Base-by-base conservation (phyloP, 1,140 invertebrate genomes). In the Tetragnatha versicolor region DNA sequence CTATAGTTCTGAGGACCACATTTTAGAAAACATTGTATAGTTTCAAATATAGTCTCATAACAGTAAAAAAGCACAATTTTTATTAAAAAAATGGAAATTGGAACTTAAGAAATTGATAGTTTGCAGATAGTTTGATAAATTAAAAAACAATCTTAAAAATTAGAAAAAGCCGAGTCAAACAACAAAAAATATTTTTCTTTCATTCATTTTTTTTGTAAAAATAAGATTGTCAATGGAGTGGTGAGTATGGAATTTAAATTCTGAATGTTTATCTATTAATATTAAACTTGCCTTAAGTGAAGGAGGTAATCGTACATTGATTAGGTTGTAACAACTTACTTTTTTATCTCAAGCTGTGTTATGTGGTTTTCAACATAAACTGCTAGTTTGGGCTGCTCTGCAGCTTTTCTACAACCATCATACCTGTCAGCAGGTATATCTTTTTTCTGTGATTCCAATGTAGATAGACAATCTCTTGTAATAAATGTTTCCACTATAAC, bases 401-500 rank as follows among this genome's bases (percentile, higher is more conserved):
- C 91, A 53, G 93, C 93, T 39, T 91, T 88, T 79, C 94, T 88
- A 84, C 94, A 97, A 0, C 94, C 94, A 86, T 96, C 94, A 86
- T 94, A 96, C 79, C 91, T 91, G 86, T 96, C 95, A 2, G 94
- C 93, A n/a, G 94, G 95, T 81, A 96, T 93, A 83, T 97, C 94
- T 29, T 91, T 93, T 69, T 94, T 87, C 76, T 92, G 89, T 58
- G 89, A 90, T 83, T 89, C 89, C 17, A 96, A 85, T 12, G 91
- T 90, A 82, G 94, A 96, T 2, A 96, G 84, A 86, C 95, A 97
- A 82, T 94, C 92, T 82, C 95, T 88, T 0, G 92, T 96, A 27
- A 96, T 92, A 0, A 93, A 87, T 83, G 90, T 89, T 83, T 93
- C 89, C 55, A 91, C 93, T 94, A 83, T 72, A 90, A n/a, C n/a